These are phyloP conservation scores for Acleris literana DNA, from an alignment of 2,888 invertebrate genomes.

Conservation along the genomic window DNA sequence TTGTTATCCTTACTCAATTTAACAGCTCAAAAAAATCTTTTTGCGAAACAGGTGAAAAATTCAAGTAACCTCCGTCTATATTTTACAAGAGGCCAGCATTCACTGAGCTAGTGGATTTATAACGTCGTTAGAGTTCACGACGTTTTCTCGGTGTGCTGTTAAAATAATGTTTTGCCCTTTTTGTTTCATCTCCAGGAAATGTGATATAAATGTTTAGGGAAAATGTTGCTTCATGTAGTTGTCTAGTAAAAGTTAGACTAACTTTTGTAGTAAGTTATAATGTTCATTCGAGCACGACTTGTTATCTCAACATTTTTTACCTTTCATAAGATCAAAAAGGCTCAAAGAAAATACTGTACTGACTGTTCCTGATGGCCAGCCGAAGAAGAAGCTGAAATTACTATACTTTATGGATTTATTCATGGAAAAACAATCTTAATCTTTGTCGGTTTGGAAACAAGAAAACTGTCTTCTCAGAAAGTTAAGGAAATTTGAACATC, in stretches of 20 bases:
- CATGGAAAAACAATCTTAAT: no score
- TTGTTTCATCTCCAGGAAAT: slow-evolving; percentile 10
- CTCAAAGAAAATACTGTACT: no score
- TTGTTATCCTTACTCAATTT: not conserved
- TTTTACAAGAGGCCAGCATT: slow-evolving; percentile 18
- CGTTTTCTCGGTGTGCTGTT: slow-evolving; percentile 18
- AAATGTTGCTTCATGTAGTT: slow-evolving; percentile 1
- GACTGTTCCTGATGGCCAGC: no score
- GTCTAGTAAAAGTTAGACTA: not conserved
- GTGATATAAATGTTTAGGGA: not conserved
- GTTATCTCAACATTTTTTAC: not conserved
- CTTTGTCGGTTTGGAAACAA: no score
- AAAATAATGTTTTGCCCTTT: slow-evolving; percentile 16
- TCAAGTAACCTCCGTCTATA: slow-evolving; percentile 13
- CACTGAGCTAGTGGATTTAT: slow-evolving; percentile 19
- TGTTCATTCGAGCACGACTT: not conserved
- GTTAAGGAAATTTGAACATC: no score
- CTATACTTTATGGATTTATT: no score
- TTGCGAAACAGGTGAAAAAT: slow-evolving; percentile 14
- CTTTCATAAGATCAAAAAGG: no score
- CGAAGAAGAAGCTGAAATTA: no score
- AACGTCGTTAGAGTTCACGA: slow-evolving; percentile 18
- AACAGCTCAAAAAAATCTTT: slow-evolving; percentile 1
- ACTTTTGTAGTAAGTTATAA: not conserved
- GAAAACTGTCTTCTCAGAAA: no score